Evolutionary conservation across 1,140 invertebrate species (phyloP).

Genomic region (Diorhabda sublineata): DNA sequence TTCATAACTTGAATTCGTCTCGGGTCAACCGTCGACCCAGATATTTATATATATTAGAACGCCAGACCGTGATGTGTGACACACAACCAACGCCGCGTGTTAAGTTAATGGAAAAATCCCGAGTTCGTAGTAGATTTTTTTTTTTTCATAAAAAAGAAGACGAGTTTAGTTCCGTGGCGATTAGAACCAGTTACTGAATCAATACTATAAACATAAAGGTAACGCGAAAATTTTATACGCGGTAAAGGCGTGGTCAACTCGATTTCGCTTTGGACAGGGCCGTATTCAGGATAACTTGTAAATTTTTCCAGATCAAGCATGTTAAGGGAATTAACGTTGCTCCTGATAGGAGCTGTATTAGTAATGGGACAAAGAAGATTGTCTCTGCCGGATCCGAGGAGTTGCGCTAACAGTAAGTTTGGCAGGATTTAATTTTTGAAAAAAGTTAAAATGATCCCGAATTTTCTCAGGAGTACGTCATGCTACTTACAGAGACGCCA

Average conservation of each 20-base stretch:
- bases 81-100: neutral
- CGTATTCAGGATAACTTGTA: neutral
- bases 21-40: conserved; percentile 26
- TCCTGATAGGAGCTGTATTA: conserved; percentile 62
- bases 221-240: neutral
- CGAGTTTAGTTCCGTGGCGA: too few species aligned
- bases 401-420: conserved; percentile 77
- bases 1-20: neutral
- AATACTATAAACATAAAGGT: neutral
- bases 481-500: conserved; percentile 77
- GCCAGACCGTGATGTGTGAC: neutral
- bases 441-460: neutral
- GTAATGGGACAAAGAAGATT: conserved; percentile 75
- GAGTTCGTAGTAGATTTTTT: neutral
- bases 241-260: neutral
- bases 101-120: neutral
- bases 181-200: neutral
- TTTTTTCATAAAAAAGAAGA: neutral
- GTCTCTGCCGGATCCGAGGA: conserved; percentile 80
- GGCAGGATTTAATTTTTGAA: neutral
- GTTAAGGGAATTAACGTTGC: conserved; percentile 50
- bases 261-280: too few species aligned
- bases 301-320: conserved; percentile 37
- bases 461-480: conserved; percentile 69
- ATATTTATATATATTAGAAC: conserved; percentile 2